These are phyloP conservation scores for Oncorhynchus nerka DNA, from an alignment of 2,113 vertebrate genomes.

Conservation along the genomic window DNA sequence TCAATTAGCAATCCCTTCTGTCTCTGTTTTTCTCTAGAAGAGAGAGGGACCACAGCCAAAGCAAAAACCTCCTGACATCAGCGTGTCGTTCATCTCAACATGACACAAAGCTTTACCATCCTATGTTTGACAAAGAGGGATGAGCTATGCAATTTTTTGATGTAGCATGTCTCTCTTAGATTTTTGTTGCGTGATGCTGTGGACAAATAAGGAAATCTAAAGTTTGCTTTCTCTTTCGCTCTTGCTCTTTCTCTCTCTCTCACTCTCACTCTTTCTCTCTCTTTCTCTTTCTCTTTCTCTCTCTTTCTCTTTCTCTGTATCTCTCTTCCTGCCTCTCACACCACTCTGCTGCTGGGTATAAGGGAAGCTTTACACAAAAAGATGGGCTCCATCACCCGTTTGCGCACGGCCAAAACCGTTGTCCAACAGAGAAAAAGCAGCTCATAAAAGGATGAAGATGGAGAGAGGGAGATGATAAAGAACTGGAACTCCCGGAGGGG, in stretches of 20 bases:
- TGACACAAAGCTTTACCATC: neutral
- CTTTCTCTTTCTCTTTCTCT: no score
- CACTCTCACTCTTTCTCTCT: no score
- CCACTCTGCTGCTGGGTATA: neutral
- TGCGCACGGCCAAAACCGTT: no score
- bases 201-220: neutral
- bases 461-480: slow-evolving; percentile 39
- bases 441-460: slow-evolving; percentile 2
- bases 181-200: neutral
- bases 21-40: neutral
- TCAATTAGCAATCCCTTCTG: neutral
- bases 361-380: no score
- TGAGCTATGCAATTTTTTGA: no score
- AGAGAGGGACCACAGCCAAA: neutral
- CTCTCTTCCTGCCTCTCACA: neutral
- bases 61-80: no score
- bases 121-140: neutral
- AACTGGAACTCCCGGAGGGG: slow-evolving; percentile 40
- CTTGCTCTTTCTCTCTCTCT: no score
- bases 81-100: neutral
- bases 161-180: neutral
- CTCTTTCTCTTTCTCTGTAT: neutral
- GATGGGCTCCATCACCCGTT: no score
- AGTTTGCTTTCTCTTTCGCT: no score
- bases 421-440: neutral